Conservation (phyloP, 1,140 invertebrate species). For the Cotesia vestalis region DNA sequence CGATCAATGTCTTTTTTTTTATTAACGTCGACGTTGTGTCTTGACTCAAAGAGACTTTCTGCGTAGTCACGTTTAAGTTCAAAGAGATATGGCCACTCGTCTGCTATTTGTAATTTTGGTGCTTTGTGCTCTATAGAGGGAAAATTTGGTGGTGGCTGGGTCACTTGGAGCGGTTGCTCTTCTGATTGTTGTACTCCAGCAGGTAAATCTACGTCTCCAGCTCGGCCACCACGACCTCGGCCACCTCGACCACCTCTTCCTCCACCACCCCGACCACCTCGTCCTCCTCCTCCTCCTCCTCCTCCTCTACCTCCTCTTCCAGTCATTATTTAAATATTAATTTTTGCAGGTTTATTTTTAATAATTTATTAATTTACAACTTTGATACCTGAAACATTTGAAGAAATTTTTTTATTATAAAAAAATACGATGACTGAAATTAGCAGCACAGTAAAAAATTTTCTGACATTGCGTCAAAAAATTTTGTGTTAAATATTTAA, state of each 20-base stretch:
- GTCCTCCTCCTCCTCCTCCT: slow-evolving; percentile 65
- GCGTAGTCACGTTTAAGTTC: slow-evolving; percentile 71
- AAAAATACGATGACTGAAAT: neutral
- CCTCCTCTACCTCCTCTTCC: slow-evolving; percentile 59
- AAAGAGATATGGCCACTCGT: slow-evolving; percentile 68
- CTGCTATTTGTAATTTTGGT: slow-evolving; percentile 63
- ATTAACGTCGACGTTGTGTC: slow-evolving; percentile 62
- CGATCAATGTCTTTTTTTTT: slow-evolving; percentile 72
- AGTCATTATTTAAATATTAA: neutral
- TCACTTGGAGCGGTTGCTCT: slow-evolving; percentile 67
- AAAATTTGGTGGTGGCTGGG: slow-evolving; percentile 75
- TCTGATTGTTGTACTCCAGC: slow-evolving; percentile 72
- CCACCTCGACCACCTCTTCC: slow-evolving; percentile 43
- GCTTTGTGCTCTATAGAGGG: slow-evolving; percentile 72
- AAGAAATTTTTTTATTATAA: neutral
- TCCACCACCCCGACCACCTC: slow-evolving; percentile 57
- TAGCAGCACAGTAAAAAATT: neutral
- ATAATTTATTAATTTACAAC: too few relatives aligned
- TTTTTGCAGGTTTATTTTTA: too few relatives aligned
- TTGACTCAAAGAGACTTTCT: slow-evolving; percentile 68
- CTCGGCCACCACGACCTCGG: slow-evolving; percentile 65
- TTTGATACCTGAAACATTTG: neutral
- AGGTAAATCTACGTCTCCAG: slow-evolving; percentile 73
- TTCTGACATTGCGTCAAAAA: neutral
- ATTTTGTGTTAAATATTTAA: neutral